These are phyloP conservation scores for Poecilia latipinna DNA, from an alignment of 2,113 vertebrate species.

Conservation along the genomic window DNA sequence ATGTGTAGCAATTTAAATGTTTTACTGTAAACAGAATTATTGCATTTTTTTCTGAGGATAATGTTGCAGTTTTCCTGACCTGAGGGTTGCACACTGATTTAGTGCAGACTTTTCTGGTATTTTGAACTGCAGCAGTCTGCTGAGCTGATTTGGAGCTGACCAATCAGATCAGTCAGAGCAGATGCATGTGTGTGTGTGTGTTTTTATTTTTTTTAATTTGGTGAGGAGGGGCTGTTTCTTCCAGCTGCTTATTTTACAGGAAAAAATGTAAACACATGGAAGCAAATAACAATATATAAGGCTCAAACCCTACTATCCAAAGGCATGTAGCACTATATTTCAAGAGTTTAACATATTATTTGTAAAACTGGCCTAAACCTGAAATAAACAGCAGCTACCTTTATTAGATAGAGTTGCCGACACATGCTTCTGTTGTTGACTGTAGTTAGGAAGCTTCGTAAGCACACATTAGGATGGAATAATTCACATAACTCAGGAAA, in stretches of 20 bases:
- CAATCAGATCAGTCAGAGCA: background rate
- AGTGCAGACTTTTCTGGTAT: background rate
- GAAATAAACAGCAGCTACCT: slow-evolving; percentile 6
- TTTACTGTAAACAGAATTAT: background rate
- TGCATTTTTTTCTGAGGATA: background rate
- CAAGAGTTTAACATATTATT: background rate
- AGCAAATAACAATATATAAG: background rate
- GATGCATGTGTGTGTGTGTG: background rate
- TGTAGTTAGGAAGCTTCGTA: slow-evolving; percentile 16
- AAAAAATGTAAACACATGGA: background rate
- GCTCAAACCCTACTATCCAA: background rate
- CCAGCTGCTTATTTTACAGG: background rate
- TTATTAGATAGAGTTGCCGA: slow-evolving; percentile 15
- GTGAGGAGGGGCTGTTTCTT: background rate
- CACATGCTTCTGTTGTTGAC: slow-evolving; percentile 34
- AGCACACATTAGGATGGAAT: slow-evolving; percentile 3
- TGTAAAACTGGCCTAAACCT: background rate
- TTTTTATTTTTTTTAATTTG: background rate
- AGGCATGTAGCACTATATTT: background rate
- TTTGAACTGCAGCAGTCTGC: background rate
- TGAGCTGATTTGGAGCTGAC: background rate
- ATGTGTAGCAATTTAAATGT: background rate
- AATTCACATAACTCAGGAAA: slow-evolving; percentile 4
- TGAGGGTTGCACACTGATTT: background rate
- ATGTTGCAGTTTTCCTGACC: background rate